phyloP scores from a whole-genome alignment of 1,140 invertebrate genomes.

The Papilio machaon region DNA sequence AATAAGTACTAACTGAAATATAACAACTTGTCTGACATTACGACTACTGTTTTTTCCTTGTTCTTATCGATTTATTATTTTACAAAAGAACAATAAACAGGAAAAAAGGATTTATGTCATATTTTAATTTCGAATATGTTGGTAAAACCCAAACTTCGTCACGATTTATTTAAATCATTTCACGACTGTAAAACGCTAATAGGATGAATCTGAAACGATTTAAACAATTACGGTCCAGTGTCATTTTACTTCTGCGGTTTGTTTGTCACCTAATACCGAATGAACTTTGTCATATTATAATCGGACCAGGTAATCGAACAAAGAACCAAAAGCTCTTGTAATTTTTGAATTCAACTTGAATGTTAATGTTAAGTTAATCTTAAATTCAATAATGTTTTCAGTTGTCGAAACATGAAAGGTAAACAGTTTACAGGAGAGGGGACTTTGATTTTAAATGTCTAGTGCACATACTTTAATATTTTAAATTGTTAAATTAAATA shows the following conservation, averaged over 20 bases:
- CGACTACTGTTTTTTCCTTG: background rate
- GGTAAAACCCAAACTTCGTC: background rate
- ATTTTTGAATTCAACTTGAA: too few species aligned
- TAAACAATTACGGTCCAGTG: background rate
- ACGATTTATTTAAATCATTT: background rate
- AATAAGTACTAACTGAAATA: background rate
- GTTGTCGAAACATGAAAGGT: too few species aligned
- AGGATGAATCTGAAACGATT: background rate
- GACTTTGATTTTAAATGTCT: too few species aligned
- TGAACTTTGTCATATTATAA: too few species aligned
- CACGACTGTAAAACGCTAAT: background rate
- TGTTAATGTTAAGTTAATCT: too few species aligned
- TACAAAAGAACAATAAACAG: background rate
- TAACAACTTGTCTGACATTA: background rate
- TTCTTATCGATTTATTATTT: background rate
- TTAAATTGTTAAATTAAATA: background rate
- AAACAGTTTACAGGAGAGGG: too few species aligned
- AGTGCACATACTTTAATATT: too few species aligned
- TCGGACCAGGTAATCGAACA: too few species aligned
- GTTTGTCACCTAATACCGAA: too few species aligned
- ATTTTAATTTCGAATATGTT: background rate
- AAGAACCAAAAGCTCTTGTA: too few species aligned
- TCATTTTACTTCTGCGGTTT: background rate
- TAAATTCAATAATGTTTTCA: too few species aligned
- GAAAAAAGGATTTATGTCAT: background rate